Conservation (phyloP, 2,797 vertebrate genomes). For the Pangasius sanitwongsei region DNA sequence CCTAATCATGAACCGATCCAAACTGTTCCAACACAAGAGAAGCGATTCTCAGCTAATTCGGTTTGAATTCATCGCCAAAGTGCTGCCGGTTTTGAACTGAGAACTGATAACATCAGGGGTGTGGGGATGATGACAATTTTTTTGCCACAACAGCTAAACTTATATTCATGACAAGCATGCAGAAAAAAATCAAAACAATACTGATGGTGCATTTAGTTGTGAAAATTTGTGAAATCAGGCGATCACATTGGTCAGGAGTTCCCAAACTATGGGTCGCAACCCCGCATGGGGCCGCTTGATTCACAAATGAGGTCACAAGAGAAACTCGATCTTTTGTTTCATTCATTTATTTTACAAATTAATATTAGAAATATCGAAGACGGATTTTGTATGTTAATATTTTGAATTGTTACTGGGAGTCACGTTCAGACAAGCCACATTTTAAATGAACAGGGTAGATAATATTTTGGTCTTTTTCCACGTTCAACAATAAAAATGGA, state of each 20-base stretch:
- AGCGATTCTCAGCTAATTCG: not conserved
- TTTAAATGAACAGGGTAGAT: no score
- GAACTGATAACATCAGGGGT: not conserved
- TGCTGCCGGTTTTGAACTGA: not conserved
- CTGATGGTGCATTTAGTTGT: no score
- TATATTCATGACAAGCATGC: not conserved
- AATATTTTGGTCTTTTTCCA: no score
- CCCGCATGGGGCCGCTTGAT: not conserved
- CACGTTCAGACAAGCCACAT: not conserved
- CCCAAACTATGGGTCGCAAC: no score
- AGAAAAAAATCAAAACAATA: not conserved
- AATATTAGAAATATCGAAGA: no score
- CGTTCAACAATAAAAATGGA: no score
- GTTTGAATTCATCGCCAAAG: not conserved
- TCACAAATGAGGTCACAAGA: not conserved
- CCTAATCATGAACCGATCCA: not conserved
- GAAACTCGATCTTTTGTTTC: not conserved
- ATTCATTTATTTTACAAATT: not conserved
- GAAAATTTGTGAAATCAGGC: not conserved
- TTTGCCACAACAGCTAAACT: not conserved
- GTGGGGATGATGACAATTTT: not conserved
- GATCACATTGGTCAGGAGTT: not conserved
- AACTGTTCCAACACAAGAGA: not conserved
- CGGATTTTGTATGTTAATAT: not conserved
- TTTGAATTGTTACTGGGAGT: not conserved